A percentile compares a stretch with the other conserved stretches of the same genome.
These are phyloP conservation scores for Girardia tigrina DNA, from an alignment of 2,888 invertebrate genomes.

Conservation along the genomic window DNA sequence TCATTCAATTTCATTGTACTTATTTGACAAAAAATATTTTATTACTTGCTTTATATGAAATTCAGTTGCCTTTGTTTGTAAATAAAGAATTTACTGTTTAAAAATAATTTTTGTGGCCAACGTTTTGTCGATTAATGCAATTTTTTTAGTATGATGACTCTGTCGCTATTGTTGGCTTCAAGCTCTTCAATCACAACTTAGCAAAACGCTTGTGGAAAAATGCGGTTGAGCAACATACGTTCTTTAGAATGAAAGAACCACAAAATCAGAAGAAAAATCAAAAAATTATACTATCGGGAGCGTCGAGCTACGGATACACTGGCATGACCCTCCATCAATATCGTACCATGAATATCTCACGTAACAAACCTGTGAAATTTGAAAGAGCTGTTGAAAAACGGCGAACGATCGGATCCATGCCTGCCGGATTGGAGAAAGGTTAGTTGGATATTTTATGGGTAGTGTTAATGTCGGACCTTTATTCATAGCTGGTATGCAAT, in stretches of 20 bases:
- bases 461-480: background rate
- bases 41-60: too few relatives aligned
- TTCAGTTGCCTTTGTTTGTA: too few relatives aligned
- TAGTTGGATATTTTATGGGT: background rate
- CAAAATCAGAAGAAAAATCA: background rate
- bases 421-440: slow-evolving; percentile 32
- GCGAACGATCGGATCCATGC: slow-evolving; percentile 35
- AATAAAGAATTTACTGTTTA: too few relatives aligned
- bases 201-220: slow-evolving; percentile 97
- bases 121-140: too few relatives aligned
- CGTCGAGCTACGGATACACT: slow-evolving; percentile 35
- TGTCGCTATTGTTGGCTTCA: slow-evolving; percentile 89
- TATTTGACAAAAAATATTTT: too few relatives aligned
- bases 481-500: slow-evolving; percentile 29
- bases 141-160: slow-evolving; percentile 54
- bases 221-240: slow-evolving; percentile 96
- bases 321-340: slow-evolving; percentile 36
- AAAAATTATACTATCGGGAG: slow-evolving; percentile 21
- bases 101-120: too few relatives aligned
- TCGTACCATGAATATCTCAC: slow-evolving; percentile 36
- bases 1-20: too few relatives aligned
- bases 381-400: slow-evolving; percentile 35
- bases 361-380: slow-evolving; percentile 27
- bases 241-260: slow-evolving; percentile 62
- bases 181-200: slow-evolving; percentile 77